Percentiles rank a stretch among this genome's conserved stretches.
Evolutionary conservation across 2,113 vertebrate genomes (phyloP).

Genomic region (Malurus melanocephalus): DNA sequence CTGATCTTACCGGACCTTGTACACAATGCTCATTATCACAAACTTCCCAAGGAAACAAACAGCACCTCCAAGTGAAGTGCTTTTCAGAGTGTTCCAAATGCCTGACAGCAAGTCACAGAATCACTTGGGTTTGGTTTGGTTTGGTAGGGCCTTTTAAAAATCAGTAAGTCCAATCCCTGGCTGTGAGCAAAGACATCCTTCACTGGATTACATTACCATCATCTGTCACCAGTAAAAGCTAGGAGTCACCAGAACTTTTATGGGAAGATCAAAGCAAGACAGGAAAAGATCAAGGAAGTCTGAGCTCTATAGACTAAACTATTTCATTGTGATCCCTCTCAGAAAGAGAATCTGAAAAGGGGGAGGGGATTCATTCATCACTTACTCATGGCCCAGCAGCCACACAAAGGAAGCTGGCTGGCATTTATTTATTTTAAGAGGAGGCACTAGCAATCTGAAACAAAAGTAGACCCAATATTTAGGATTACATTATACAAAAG

Average conservation of each 20-base stretch:
- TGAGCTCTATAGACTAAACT: constrained; percentile 28
- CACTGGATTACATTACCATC: background rate
- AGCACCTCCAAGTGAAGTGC: background rate
- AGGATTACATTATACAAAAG: background rate
- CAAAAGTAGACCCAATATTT: background rate
- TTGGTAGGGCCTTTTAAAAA: background rate
- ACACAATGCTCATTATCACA: background rate
- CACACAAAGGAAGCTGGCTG: background rate
- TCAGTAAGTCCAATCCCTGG: rapidly evolving
- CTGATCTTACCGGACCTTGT: background rate
- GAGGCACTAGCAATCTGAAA: constrained; percentile 3
- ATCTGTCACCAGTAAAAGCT: background rate
- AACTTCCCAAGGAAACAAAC: background rate
- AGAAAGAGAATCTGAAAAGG: background rate
- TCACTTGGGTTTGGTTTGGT: background rate
- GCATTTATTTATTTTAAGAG: background rate
- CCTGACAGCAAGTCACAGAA: background rate
- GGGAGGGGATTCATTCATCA: background rate
- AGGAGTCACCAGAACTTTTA: background rate
- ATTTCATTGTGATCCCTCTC: background rate
- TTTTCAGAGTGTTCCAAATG: rapidly evolving
- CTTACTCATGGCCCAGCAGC: background rate
- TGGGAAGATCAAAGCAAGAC: background rate
- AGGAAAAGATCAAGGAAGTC: background rate
- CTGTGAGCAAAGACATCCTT: background rate